phyloP scores from a whole-genome alignment of 2,797 vertebrate genomes.

The Pygocentrus nattereri region DNA sequence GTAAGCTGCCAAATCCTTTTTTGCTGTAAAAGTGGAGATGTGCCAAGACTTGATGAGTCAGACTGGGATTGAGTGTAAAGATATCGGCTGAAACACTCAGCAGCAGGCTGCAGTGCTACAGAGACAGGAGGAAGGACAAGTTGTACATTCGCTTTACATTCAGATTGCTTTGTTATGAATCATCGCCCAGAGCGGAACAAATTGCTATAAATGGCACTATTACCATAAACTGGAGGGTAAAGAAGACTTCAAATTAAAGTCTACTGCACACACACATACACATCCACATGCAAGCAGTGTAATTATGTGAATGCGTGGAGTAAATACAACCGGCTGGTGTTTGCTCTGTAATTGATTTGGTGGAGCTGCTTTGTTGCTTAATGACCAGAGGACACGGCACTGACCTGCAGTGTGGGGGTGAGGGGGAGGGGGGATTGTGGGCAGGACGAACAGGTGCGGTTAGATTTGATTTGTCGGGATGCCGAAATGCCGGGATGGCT shows the following conservation, averaged over 20 bases:
- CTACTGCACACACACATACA: constrained; percentile 43
- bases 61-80: constrained; percentile 3
- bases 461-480: constrained; percentile 66
- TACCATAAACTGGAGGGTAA: constrained; percentile 68
- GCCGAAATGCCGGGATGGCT: constrained; percentile 56
- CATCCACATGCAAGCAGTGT: constrained; percentile 54
- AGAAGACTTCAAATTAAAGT: constrained; percentile 71
- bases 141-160: constrained; percentile 69
- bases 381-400: constrained; percentile 41
- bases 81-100: background rate
- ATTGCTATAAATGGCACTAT: constrained; percentile 74
- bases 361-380: constrained; percentile 52
- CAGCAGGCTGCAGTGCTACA: constrained; percentile 23
- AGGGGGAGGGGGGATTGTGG: constrained; percentile 22
- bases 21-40: background rate
- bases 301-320: constrained; percentile 60
- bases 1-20: constrained; percentile 1
- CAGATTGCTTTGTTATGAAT: constrained; percentile 69
- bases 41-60: constrained; percentile 34
- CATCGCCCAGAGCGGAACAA: constrained; percentile 70
- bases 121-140: constrained; percentile 29
- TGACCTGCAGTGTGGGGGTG: constrained; percentile 49
- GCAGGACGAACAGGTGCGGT: constrained; percentile 12
- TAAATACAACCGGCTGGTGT: constrained; percentile 51
- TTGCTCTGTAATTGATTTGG: constrained; percentile 57